phyloP scores from a whole-genome alignment of 2,797 vertebrate species.

The Hapalemur alaotrensis region DNA sequence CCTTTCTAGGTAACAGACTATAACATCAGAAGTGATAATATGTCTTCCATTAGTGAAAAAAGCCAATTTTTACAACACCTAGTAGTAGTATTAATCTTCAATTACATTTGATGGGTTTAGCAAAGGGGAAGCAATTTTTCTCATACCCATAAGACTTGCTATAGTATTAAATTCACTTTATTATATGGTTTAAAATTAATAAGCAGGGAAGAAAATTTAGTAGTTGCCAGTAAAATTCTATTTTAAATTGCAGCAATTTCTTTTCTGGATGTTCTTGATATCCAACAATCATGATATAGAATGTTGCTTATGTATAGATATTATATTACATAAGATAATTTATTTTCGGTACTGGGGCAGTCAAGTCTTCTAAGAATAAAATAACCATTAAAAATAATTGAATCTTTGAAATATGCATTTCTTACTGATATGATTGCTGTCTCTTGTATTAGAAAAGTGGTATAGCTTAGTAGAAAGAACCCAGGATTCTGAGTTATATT shows the following conservation, averaged over 20 bases:
- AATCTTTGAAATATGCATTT: slow-evolving; percentile 54
- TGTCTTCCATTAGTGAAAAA: slow-evolving; percentile 56
- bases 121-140: slow-evolving; percentile 54
- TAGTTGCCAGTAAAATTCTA: slow-evolving; percentile 62
- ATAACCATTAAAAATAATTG: slow-evolving; percentile 62
- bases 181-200: slow-evolving; percentile 67
- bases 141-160: background rate
- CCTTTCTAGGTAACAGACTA: background rate
- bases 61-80: slow-evolving; percentile 46
- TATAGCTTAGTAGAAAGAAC: slow-evolving; percentile 5
- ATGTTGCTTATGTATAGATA: slow-evolving; percentile 41
- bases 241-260: slow-evolving; percentile 56
- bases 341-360: slow-evolving; percentile 50
- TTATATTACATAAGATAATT: slow-evolving; percentile 43
- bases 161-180: slow-evolving; percentile 52
- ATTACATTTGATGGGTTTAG: slow-evolving; percentile 55
- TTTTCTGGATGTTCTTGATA: slow-evolving; percentile 52
- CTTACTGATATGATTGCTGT: slow-evolving; percentile 41
- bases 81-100: slow-evolving; percentile 51
- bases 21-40: background rate
- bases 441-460: background rate
- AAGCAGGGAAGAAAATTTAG: slow-evolving; percentile 60
- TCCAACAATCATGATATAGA: slow-evolving; percentile 52
- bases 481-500: background rate
- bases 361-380: slow-evolving; percentile 52